Conservation (phyloP, 1,140 invertebrate genomes). For the Maniola jurtina region DNA sequence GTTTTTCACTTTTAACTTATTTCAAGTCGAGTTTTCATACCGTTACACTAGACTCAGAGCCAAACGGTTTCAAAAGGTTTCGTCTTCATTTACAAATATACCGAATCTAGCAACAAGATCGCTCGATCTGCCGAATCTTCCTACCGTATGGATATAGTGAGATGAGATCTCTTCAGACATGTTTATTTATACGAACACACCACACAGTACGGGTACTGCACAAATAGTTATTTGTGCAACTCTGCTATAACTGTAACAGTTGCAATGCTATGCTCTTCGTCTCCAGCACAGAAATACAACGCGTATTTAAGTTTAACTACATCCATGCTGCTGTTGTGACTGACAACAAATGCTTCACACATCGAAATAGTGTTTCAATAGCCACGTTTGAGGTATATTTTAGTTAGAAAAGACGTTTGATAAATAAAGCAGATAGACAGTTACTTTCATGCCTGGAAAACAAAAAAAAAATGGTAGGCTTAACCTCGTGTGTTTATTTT, state of each 20-base stretch:
- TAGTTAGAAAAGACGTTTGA: background rate
- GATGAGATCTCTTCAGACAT: constrained; percentile 4
- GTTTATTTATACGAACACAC: constrained; percentile 3
- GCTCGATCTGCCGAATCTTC: background rate
- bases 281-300: constrained; percentile 1
- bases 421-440: too few relatives aligned
- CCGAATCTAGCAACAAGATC: background rate
- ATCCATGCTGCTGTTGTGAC: background rate
- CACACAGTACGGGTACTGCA: background rate
- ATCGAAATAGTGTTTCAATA: background rate
- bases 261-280: background rate
- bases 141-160: background rate
- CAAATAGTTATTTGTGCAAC: constrained; percentile 6
- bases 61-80: too few relatives aligned
- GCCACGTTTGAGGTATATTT: background rate
- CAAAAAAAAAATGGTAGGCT: too few relatives aligned
- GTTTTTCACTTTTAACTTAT: too few relatives aligned
- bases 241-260: background rate
- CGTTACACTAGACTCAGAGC: too few relatives aligned
- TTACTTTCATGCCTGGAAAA: too few relatives aligned
- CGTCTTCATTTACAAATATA: too few relatives aligned
- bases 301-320: background rate
- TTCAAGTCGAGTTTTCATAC: too few relatives aligned
- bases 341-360: background rate
- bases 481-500: too few relatives aligned